Base-by-base conservation (phyloP, 2,888 invertebrate genomes). In the Eulithis prunata region DNA sequence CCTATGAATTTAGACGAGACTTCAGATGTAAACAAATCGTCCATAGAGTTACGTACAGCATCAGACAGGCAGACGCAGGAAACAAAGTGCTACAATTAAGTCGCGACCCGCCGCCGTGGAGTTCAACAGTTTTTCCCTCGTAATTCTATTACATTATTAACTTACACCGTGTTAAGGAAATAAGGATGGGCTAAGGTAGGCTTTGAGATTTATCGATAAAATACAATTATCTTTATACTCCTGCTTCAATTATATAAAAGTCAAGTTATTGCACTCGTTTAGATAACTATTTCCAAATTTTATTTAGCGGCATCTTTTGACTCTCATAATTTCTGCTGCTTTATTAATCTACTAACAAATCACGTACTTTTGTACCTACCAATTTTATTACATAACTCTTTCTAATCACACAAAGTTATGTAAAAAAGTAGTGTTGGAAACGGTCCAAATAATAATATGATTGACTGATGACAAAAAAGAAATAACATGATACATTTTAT, bases 81-180 rank as follows among this genome's bases (percentile, higher is more conserved):
- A 88, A 91, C 90, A 90, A 91, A 92, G 81, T 88, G 89, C 83
- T 84, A 88, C 91, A 91, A 92, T 92, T 92, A 92, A 90, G 83
- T 79, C 82, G 85, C 84, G 89, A 87, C 89, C 85, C 86, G 88
- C 84, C 84, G 82, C 83, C 80, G 76, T 81, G 77, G 82, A 90
- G 91, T 91, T 92, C 90, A 91, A 91, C 90, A 90, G 91, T 91
- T 93, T 93, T 92, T 91, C 90, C 86, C 87, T 87, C 88, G 90
- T 93, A 92, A 93, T 92, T 92, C 89, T 91, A 91, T 93, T 93
- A 90, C 91, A 92, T 92, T 91, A 93, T 92, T 92, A 92, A 92
- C 90, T 91, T 91, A 91, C 89, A 91, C 85, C 86, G 89, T 90
- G 90, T 89, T 86, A 89, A 88, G 84, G 81, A 84, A 85, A 65